Conservation (phyloP, 2,113 vertebrate species). For the Arenaria interpres region DNA sequence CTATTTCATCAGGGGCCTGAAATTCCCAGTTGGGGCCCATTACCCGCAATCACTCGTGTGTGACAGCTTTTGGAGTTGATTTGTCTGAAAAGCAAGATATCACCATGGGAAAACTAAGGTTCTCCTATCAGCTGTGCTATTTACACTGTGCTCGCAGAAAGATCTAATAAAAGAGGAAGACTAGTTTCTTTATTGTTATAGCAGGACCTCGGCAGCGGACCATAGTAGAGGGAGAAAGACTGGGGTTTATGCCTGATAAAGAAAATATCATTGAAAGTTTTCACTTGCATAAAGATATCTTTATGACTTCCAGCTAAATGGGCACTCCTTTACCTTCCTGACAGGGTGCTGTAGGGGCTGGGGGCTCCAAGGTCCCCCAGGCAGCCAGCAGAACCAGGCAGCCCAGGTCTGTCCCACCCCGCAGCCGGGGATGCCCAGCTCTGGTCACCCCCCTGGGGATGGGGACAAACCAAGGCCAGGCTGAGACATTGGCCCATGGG, state of each 20-base stretch:
- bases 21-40: conserved; percentile 67
- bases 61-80: conserved; percentile 68
- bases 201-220: not conserved
- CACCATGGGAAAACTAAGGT: not conserved
- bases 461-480: not conserved
- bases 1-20: conserved; percentile 73
- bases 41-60: conserved; percentile 56
- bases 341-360: rapidly evolving
- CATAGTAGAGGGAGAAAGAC: not conserved
- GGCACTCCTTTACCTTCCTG: not conserved
- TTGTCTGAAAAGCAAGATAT: conserved; percentile 49
- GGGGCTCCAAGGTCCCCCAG: not conserved
- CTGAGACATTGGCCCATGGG: not conserved
- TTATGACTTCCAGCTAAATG: not conserved
- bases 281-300: not conserved
- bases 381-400: not conserved
- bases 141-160: not conserved
- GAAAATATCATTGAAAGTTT: not conserved
- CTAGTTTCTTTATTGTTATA: not conserved
- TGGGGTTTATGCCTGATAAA: not conserved
- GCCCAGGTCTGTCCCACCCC: not conserved
- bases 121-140: not conserved
- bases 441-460: not conserved
- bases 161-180: not conserved
- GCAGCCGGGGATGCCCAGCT: not conserved